Percentiles rank a stretch among this genome's conserved stretches.
Evolutionary conservation across 2,797 vertebrate species (phyloP).

Genomic region (Cheirogaleus major): DNA sequence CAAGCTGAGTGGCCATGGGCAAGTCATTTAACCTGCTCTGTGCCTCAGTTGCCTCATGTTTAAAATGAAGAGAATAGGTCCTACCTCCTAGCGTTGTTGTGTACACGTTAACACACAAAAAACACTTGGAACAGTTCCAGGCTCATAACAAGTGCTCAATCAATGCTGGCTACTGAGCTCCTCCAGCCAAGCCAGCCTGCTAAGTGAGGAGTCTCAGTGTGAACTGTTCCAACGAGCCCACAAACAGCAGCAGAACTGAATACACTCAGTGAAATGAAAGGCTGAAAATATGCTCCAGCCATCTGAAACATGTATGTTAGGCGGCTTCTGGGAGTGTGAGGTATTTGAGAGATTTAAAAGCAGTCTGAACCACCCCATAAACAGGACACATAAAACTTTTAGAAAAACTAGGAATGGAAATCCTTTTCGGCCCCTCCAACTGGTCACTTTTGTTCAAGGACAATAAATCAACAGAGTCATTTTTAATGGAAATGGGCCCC

Average conservation of each 20-base stretch:
- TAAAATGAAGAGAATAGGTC: neutral
- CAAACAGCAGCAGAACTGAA: neutral
- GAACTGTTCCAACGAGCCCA: neutral
- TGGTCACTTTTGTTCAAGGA: constrained; percentile 20
- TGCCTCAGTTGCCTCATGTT: neutral
- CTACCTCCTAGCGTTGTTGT: neutral
- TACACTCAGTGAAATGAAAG: neutral
- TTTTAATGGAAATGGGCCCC: constrained; percentile 48
- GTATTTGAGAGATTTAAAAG: constrained; percentile 51
- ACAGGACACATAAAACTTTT: constrained; percentile 45
- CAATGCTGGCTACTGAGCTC: neutral
- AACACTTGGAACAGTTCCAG: neutral
- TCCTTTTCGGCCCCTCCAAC: constrained; percentile 38
- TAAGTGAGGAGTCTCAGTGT: neutral
- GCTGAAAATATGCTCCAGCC: constrained; percentile 3
- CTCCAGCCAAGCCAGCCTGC: neutral
- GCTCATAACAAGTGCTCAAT: neutral
- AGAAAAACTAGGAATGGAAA: constrained; percentile 46
- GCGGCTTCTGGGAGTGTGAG: constrained; percentile 37
- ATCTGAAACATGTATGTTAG: constrained; percentile 22
- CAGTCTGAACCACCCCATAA: constrained; percentile 42
- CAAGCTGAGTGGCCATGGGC: neutral
- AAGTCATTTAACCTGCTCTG: neutral
- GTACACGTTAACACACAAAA: neutral
- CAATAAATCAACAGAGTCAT: neutral